Base-by-base conservation (phyloP, 2,888 invertebrate genomes). In the Napeogenes inachia region DNA sequence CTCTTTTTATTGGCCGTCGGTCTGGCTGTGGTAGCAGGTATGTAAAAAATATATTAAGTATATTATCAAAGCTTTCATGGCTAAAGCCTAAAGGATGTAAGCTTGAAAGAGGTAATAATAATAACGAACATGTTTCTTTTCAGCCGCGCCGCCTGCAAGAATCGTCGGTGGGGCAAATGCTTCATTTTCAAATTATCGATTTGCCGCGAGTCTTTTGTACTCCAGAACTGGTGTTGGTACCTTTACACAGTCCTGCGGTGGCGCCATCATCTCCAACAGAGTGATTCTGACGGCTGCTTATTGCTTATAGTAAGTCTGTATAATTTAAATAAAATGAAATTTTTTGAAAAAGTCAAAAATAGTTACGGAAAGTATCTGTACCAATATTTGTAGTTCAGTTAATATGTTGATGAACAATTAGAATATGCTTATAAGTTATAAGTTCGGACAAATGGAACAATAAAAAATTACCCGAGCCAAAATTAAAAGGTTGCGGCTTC, bases 221-320 rank as follows among this genome's bases (percentile, higher is more conserved):
- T 86, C 30, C 79, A 77, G 13, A 84, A 82, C 62, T 2, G 82
- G 79, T 0, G 74, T 72, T 0, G 64, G 64, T 0, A 54, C 73
- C 0, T 87, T 70, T 68, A 57, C 47, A 4, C 83, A 85, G 21
- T 75, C 70, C 0, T 89, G 88, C 60, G 88, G 84, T 0, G 88
- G 87, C 0, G 71, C 82, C 57, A 78, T 88, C 30, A 55, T 89
- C 4, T 79, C 80, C 0, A 62, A 32, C 6, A 69, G 64, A 4
- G 80, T 86, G 12, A 79, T 87, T 21, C 69, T 89, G 47, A 80
- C 87, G 0, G 83, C 85, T 1, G 87, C 87, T 0, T 85, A 86
- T 0, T 89, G 88, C 69, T 87, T 85, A 30, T 50, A 50, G 50
- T 50, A 50, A 50, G 50, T 50, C 10, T 50, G 84, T 79, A 58